Conservation (phyloP, 2,888 invertebrate genomes). For the Mesorhabditis belari region DNA sequence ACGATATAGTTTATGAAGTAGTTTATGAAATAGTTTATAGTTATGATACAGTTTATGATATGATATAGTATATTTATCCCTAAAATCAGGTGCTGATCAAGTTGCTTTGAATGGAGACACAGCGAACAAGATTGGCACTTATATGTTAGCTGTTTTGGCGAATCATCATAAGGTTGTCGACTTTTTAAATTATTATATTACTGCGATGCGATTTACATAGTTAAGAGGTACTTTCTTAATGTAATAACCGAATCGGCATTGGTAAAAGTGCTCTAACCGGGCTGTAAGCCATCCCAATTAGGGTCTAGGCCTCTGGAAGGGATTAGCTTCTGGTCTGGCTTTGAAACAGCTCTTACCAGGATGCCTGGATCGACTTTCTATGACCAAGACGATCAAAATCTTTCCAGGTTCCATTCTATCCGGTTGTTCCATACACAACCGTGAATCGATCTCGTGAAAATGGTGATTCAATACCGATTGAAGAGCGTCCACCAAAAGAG, state of each 20-base stretch:
- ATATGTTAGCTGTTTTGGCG: slow-evolving; percentile 77
- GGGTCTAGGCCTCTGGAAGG: too few species aligned
- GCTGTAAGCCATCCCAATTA: too few species aligned
- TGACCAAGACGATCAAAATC: not conserved
- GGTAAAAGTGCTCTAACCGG: too few species aligned
- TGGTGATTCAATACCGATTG: slow-evolving; percentile 83
- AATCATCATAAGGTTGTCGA: slow-evolving; percentile 67
- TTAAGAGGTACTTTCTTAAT: too few species aligned
- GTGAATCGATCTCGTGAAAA: slow-evolving; percentile 73
- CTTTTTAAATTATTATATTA: not conserved
- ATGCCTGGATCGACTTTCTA: slow-evolving; percentile 68
- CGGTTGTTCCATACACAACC: slow-evolving; percentile 72
- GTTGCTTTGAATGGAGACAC: slow-evolving; percentile 94
- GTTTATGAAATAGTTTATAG: too few species aligned
- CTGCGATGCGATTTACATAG: not conserved
- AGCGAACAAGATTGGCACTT: slow-evolving; percentile 76
- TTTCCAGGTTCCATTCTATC: slow-evolving; percentile 18
- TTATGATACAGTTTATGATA: too few species aligned
- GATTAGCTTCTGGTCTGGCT: too few species aligned
- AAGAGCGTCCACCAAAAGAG: slow-evolving; percentile 82
- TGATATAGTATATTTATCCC: not conserved
- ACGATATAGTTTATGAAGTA: too few species aligned
- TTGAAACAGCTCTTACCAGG: too few species aligned
- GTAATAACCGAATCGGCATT: too few species aligned
- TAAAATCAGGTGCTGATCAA: slow-evolving; percentile 69